Percentiles rank a stretch among this genome's conserved stretches.
Evolutionary conservation across 2,888 invertebrate genomes (phyloP).

Genomic region (Monoplex corrugatus): DNA sequence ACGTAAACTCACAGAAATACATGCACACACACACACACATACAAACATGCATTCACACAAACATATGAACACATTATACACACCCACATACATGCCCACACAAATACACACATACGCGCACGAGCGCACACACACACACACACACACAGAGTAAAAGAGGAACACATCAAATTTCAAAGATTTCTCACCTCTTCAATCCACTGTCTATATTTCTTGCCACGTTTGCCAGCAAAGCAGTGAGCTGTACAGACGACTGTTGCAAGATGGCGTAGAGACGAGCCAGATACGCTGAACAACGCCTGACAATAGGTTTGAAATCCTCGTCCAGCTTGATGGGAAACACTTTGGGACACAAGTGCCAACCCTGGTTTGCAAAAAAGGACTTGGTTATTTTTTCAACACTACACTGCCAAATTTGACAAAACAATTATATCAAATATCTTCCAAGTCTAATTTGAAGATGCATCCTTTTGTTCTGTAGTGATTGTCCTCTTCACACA

Average conservation of each 20-base stretch:
- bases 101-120: background rate
- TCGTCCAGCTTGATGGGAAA: slow-evolving; percentile 67
- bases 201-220: slow-evolving; percentile 66
- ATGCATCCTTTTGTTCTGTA: no score
- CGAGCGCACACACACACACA: slow-evolving; percentile 1
- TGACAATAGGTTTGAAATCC: slow-evolving; percentile 62
- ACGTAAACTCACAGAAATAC: no score
- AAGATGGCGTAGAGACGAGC: slow-evolving; percentile 71
- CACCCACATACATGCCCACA: no score
- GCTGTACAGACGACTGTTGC: slow-evolving; percentile 70
- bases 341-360: slow-evolving; percentile 69
- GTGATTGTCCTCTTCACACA: no score
- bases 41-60: no score
- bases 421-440: no score
- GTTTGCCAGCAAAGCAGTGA: slow-evolving; percentile 65
- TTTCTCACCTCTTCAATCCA: slow-evolving; percentile 67
- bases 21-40: background rate
- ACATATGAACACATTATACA: no score
- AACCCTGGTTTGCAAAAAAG: slow-evolving; percentile 69
- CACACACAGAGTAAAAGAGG: background rate
- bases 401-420: no score
- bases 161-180: background rate
- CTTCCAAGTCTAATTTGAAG: no score
- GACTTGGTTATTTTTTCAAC: no score
- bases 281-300: slow-evolving; percentile 69